Evolutionary conservation across 2,797 vertebrate species (phyloP).

Genomic region (Acrocephalus scirpaceus): DNA sequence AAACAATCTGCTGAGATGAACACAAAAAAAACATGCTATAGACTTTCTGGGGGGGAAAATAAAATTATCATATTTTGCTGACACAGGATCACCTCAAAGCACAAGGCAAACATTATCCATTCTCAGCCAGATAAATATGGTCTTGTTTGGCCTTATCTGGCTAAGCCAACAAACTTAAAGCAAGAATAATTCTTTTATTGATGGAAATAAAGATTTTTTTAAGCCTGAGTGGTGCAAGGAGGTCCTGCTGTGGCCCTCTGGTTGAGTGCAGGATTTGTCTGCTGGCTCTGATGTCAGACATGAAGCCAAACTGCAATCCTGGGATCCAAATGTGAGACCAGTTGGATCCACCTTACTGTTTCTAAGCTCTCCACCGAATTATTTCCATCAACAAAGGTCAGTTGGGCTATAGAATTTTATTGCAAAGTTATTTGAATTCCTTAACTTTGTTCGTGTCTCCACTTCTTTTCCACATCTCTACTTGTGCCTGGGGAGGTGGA

Average conservation of each 20-base stretch:
- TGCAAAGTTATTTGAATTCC: background rate
- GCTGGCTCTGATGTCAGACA: accelerated
- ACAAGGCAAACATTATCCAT: background rate
- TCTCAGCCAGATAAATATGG: background rate
- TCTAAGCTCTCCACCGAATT: background rate
- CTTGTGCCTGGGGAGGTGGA: background rate
- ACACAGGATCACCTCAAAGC: background rate
- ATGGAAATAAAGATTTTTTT: background rate
- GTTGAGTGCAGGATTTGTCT: background rate
- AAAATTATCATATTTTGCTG: background rate
- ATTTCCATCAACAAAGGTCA: background rate
- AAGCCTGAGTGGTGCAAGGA: background rate
- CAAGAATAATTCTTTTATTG: background rate
- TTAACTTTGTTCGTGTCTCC: background rate
- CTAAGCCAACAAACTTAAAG: background rate
- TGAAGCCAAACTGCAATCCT: background rate
- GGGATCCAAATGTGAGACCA: background rate
- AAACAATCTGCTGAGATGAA: background rate
- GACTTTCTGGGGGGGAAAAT: background rate
- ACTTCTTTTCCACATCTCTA: background rate
- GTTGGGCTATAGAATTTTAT: background rate
- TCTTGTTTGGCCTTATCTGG: background rate
- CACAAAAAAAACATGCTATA: background rate
- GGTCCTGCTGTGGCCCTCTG: background rate
- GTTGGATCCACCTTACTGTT: background rate